Percentiles rank a stretch among this genome's conserved stretches.
These are phyloP conservation scores for Pycnomerus fuliginosus DNA, from an alignment of 2,888 invertebrate genomes.

Conservation along the genomic window DNA sequence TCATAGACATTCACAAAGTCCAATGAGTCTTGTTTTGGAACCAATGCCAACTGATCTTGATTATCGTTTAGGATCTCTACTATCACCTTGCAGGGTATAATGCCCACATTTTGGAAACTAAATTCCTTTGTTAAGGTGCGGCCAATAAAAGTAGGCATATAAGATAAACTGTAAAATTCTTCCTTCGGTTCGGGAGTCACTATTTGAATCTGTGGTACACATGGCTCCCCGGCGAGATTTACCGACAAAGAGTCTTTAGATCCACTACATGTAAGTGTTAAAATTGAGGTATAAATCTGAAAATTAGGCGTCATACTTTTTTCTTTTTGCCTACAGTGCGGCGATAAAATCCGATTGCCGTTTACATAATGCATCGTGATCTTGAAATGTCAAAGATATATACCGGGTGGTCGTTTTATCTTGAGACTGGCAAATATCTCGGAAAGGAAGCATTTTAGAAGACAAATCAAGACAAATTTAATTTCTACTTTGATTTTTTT, in stretches of 20 bases:
- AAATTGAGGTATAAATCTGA: constrained; percentile 8
- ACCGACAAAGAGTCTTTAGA: constrained; percentile 31
- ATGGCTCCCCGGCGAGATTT: constrained; percentile 50
- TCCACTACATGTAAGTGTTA: constrained; percentile 4
- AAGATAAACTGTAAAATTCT: constrained; percentile 39
- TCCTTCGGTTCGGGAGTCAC: constrained; percentile 44
- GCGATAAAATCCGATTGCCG: no score
- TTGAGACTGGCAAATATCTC: no score
- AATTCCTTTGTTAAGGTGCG: constrained; percentile 33
- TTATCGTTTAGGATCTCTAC: constrained; percentile 44
- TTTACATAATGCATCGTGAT: no score
- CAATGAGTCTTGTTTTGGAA: constrained; percentile 4
- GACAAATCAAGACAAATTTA: no score
- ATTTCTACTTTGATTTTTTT: no score
- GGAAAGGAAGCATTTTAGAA: no score
- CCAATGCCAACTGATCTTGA: constrained; percentile 25
- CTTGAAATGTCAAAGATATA: no score
- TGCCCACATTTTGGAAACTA: constrained; percentile 49
- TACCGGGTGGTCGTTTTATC: no score
- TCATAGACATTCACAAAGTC: neutral
- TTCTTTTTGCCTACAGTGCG: no score
- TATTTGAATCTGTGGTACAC: constrained; percentile 53
- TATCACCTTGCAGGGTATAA: constrained; percentile 49
- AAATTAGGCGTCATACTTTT: no score
- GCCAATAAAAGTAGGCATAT: constrained; percentile 45